phyloP scores from a whole-genome alignment of 2,113 vertebrate genomes.

The Nerophis lumbriciformis region DNA sequence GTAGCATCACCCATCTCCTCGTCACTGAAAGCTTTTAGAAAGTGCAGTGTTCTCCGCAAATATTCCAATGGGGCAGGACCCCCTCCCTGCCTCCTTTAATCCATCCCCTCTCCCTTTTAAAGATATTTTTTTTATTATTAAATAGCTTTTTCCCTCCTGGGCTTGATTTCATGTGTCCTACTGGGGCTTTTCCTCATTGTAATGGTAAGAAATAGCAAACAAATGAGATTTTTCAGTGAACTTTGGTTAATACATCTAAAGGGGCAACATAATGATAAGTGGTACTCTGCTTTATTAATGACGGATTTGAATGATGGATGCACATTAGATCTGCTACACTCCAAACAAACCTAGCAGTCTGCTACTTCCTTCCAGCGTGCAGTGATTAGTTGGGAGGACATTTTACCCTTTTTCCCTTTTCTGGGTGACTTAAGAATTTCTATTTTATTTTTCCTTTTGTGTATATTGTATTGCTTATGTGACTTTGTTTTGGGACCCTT shows the following conservation, averaged over 20 bases:
- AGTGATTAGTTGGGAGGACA: constrained; percentile 35
- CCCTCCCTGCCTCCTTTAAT: constrained; percentile 40
- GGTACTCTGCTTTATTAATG: constrained; percentile 35
- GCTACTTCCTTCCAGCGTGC: constrained; percentile 22
- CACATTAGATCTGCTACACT: constrained; percentile 37
- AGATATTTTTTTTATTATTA: constrained; percentile 21
- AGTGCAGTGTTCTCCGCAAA: constrained; percentile 49
- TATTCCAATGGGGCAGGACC: constrained; percentile 55
- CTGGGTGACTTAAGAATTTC: constrained; percentile 38
- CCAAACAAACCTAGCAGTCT: constrained; percentile 38
- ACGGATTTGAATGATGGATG: constrained; percentile 27
- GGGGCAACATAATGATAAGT: constrained; percentile 40
- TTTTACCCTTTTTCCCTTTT: constrained; percentile 19
- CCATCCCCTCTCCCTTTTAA: constrained; percentile 2
- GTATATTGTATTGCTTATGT: constrained; percentile 57
- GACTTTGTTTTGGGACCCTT: constrained; percentile 48
- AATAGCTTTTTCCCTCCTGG: constrained; percentile 22
- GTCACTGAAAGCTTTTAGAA: constrained; percentile 42
- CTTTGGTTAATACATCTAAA: constrained; percentile 22
- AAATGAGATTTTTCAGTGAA: constrained; percentile 13
- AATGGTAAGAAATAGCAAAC: constrained; percentile 2
- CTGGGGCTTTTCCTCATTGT: constrained; percentile 9
- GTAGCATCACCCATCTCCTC: constrained; percentile 33
- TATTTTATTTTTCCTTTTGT: constrained; percentile 45
- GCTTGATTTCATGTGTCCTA: constrained; percentile 6